Percentiles rank a stretch among this genome's conserved stretches.
These are phyloP conservation scores for Oncorhynchus clarkii DNA, from an alignment of 2,113 vertebrate species.

Conservation along the genomic window DNA sequence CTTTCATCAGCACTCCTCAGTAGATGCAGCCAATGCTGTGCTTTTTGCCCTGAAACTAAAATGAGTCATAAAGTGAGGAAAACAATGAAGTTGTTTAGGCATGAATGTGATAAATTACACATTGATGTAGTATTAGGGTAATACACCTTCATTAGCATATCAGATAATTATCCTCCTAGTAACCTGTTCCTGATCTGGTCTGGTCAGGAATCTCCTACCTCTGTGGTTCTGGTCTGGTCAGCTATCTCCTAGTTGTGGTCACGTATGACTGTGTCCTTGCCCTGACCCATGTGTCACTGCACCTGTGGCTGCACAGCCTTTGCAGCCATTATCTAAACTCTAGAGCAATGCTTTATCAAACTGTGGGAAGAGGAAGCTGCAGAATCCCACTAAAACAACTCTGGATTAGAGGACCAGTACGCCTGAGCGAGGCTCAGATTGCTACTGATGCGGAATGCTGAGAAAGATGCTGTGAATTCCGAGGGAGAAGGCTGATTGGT, in stretches of 20 bases:
- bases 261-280: conserved; percentile 27
- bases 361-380: conserved; percentile 85
- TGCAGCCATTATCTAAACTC: conserved; percentile 69
- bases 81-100: no score
- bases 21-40: no score
- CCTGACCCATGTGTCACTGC: conserved; percentile 70
- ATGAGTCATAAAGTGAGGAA: no score
- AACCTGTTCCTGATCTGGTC: no score
- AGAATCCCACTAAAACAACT: conserved; percentile 82
- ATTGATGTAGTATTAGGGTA: no score
- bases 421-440: conserved; percentile 76
- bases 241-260: no score
- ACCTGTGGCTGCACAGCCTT: conserved; percentile 64
- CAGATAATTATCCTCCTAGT: background rate
- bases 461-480: conserved; percentile 77
- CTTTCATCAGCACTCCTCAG: no score
- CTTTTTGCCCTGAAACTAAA: no score
- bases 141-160: background rate
- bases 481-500: conserved; percentile 71
- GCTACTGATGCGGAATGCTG: conserved; percentile 82
- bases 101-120: no score
- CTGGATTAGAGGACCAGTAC: conserved; percentile 75
- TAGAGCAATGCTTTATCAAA: conserved; percentile 73
- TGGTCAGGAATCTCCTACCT: background rate
- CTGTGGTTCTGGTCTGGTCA: background rate